Base-by-base conservation (phyloP, 2,888 invertebrate genomes). In the Lottia gigantea region DNA sequence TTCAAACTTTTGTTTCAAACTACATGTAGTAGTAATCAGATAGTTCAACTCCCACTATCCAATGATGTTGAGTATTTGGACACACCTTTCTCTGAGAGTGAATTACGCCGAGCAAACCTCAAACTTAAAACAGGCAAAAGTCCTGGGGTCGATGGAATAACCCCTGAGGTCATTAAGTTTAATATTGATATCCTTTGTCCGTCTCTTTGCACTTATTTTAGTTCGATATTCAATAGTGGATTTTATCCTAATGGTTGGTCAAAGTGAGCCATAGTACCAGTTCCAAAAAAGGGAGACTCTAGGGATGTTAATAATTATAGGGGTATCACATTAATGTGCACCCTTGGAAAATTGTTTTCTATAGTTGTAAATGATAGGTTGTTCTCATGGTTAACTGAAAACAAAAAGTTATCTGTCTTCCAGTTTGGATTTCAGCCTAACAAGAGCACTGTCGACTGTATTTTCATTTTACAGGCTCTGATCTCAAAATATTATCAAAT, bases 351-450 rank as follows among this genome's bases (percentile, higher is more conserved):
- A n/a, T 23, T 55, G 11, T 55, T 55, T 55, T 55, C 55, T n/a
- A 55, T 55, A 19, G 55, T 55, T 55, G n/a, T 55, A 55, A n/a
- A 55, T 12, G 19, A 23, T 19, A n/a, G 55, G 23, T 23, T 55
- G 12, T 55, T 19, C 19, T n/a, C 8, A 3, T 55, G 55, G 55
- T n/a, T 23, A 12, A 55, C n/a, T n/a, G 55, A 55, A 14, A 55
- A 19, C 55, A 55, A 19, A 2, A 55, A 8, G n/a, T 12, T 55
- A 14, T 55, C 55, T 55, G 55, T 55, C n/a, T 55, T 55, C 23
- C 55, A 55, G 23, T 55, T 55, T 55, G 55, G 55, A 19, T 55
- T 55, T 55, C 55, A n/a, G 49, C 49, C 19, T 55, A 19, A 55
- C 19, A n/a, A 55, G n/a, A 16, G 49, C 11, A 40, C 40, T 11